Conservation (phyloP, 2,888 invertebrate species). For the Atethmia centrago region DNA sequence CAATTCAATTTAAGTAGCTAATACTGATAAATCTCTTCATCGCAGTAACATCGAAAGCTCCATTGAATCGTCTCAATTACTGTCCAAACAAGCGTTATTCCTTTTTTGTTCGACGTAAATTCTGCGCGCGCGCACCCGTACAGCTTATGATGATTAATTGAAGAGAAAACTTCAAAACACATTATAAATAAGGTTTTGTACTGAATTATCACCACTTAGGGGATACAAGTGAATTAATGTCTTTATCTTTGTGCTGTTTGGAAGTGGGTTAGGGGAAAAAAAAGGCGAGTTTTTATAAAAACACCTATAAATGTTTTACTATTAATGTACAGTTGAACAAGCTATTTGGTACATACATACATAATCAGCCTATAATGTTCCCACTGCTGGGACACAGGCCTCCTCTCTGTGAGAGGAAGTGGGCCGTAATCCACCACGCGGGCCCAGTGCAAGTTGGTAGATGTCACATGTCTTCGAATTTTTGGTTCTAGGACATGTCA, state of each 20-base stretch:
- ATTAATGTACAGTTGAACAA: neutral
- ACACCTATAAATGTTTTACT: neutral
- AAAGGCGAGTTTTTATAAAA: neutral
- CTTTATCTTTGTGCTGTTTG: neutral
- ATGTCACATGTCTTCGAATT: too few species aligned
- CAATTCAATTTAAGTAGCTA: conserved; percentile 15
- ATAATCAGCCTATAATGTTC: too few species aligned
- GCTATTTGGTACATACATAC: too few species aligned
- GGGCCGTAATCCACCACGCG: too few species aligned
- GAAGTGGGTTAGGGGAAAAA: neutral
- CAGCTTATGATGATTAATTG: conserved; percentile 45
- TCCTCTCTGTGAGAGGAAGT: too few species aligned
- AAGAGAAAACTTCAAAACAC: conserved; percentile 21
- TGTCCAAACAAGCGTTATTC: conserved; percentile 9
- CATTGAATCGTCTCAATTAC: conserved; percentile 55
- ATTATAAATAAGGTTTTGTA: conserved; percentile 35
- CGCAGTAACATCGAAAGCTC: conserved; percentile 12
- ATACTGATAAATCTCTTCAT: conserved; percentile 13
- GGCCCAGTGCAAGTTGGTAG: too few species aligned
- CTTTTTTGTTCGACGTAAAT: conserved; percentile 39
- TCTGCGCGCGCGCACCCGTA: conserved; percentile 27
- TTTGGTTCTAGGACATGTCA: too few species aligned
- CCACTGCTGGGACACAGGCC: too few species aligned
- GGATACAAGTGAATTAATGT: conserved; percentile 21
- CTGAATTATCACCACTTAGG: conserved; percentile 37